A percentile compares a stretch with the other conserved stretches of the same genome.
These are phyloP conservation scores for Nomada fabriciana DNA, from an alignment of 2,888 invertebrate species.

Conservation along the genomic window DNA sequence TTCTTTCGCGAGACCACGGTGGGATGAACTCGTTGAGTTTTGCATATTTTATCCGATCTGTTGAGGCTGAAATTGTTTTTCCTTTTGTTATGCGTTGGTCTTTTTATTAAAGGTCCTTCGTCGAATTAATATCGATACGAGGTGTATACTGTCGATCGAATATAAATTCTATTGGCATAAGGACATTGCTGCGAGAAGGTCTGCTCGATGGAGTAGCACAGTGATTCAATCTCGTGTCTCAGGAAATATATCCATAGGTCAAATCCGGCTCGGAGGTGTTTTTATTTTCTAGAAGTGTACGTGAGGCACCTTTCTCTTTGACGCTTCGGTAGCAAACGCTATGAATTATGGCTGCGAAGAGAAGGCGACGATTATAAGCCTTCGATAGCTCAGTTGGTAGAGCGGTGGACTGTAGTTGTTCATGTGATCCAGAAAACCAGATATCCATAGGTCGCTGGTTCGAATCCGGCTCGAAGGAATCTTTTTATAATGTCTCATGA, in stretches of 20 bases:
- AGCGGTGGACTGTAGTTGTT: conserved; percentile 83
- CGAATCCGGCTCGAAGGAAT: conserved; percentile 81
- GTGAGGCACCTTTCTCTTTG: conserved; percentile 48
- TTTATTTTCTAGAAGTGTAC: conserved; percentile 20
- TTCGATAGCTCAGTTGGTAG: conserved; percentile 80
- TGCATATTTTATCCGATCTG: too few species aligned
- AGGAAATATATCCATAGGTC: conserved; percentile 76
- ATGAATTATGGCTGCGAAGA: conserved; percentile 15
- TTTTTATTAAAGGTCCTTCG: too few species aligned
- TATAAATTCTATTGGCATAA: not conserved
- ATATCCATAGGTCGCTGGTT: conserved; percentile 82
- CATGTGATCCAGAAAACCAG: conserved; percentile 18
- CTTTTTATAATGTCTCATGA: conserved; percentile 8
- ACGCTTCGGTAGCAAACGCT: conserved; percentile 45
- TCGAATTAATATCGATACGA: too few species aligned
- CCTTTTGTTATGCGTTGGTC: too few species aligned
- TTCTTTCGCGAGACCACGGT: too few species aligned
- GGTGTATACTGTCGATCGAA: not conserved
- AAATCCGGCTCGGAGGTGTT: conserved; percentile 78
- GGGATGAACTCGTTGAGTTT: too few species aligned
- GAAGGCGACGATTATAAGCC: not conserved
- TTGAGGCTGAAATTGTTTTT: too few species aligned
- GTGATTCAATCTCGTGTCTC: conserved; percentile 7
- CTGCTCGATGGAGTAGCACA: conserved; percentile 82
- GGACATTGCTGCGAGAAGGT: conserved; percentile 73